These are phyloP conservation scores for Indicator indicator DNA, from an alignment of 2,113 vertebrate genomes.

Conservation along the genomic window DNA sequence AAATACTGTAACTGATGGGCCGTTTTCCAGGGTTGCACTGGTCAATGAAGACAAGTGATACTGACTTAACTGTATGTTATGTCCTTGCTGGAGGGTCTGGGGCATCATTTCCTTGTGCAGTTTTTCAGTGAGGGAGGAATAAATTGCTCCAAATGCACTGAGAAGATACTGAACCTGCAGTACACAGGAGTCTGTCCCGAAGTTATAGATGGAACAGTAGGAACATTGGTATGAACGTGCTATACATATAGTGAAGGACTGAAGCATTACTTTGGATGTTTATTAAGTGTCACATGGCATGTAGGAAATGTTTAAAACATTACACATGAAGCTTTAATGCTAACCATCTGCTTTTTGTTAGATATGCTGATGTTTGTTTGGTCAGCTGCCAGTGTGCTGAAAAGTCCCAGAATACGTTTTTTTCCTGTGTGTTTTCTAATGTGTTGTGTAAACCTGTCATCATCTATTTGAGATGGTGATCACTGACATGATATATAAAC, in stretches of 20 bases:
- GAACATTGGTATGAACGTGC: background rate
- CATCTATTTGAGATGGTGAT: background rate
- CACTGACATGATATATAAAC: background rate
- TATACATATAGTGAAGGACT: background rate
- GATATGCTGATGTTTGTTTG: background rate
- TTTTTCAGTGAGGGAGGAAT: background rate
- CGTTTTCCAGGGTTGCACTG: background rate
- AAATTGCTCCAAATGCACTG: background rate
- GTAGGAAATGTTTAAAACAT: background rate
- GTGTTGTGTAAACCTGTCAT: background rate
- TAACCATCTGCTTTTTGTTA: constrained; percentile 10
- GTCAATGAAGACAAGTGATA: background rate
- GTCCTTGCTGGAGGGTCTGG: background rate
- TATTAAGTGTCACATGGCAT: background rate
- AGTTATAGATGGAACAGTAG: background rate
- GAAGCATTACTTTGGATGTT: background rate
- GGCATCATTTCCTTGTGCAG: background rate
- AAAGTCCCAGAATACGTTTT: background rate
- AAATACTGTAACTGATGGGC: background rate
- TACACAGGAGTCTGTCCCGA: background rate
- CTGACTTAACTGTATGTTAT: background rate
- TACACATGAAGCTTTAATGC: background rate
- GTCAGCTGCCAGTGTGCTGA: background rate
- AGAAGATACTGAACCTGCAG: background rate
- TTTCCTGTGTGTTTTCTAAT: background rate